Conservation (phyloP, 2,888 invertebrate species). For the Gonocerus acuteangulatus region DNA sequence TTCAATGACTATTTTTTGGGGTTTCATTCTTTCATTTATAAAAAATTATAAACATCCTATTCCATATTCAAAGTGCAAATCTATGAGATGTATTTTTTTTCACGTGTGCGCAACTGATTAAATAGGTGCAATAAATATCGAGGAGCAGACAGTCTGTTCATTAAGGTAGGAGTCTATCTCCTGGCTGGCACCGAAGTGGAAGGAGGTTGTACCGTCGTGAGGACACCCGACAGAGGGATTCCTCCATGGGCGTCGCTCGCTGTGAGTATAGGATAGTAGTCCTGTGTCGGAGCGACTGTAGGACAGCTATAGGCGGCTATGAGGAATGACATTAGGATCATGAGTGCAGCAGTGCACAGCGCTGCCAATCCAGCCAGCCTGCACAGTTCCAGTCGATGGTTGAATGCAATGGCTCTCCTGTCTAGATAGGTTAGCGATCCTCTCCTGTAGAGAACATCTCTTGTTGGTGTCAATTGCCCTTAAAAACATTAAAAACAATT, state of each 20-base stretch:
- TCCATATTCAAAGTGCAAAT: too few relatives aligned
- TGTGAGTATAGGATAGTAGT: constrained; percentile 7
- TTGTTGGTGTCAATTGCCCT: constrained; percentile 31
- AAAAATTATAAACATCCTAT: too few relatives aligned
- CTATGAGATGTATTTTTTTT: too few relatives aligned
- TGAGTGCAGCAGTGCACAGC: constrained; percentile 29
- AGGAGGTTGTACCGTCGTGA: constrained; percentile 32
- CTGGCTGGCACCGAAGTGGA: constrained; percentile 24
- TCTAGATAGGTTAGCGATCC: constrained; percentile 31
- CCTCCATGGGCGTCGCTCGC: constrained; percentile 1
- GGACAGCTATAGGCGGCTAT: constrained; percentile 28
- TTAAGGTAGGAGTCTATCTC: constrained; percentile 16
- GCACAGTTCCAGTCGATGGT: constrained; percentile 29
- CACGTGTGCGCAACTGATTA: too few relatives aligned
- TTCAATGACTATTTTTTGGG: too few relatives aligned
- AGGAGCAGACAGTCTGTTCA: neutral
- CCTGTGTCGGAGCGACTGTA: neutral
- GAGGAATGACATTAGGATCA: constrained; percentile 33
- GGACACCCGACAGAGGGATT: constrained; percentile 33
- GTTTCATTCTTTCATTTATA: too few relatives aligned
- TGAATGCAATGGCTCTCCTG: constrained; percentile 28
- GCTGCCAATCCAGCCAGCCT: constrained; percentile 28
- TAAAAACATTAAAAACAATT: neutral
- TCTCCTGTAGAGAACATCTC: constrained; percentile 29
- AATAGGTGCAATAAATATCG: too few relatives aligned